Evolutionary conservation across 2,797 vertebrate genomes (phyloP).

Genomic region (Spea hammondii): DNA sequence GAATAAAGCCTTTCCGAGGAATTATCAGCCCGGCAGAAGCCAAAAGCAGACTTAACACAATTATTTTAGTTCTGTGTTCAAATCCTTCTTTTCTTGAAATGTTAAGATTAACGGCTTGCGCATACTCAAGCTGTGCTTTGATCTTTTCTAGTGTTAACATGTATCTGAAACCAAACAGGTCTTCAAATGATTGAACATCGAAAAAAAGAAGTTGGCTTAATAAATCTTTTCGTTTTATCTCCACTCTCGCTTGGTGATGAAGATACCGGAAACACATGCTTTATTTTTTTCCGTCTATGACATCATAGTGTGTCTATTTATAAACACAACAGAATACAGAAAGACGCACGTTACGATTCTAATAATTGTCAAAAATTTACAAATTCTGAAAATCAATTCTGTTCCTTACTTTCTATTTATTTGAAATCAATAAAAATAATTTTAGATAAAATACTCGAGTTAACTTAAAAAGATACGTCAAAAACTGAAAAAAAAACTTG

Average conservation of each 20-base stretch:
- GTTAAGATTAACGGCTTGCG: not conserved
- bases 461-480: too few species aligned
- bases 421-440: not conserved
- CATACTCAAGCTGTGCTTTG: not conserved
- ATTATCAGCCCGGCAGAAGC: not conserved
- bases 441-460: too few species aligned
- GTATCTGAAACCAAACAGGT: not conserved
- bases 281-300: too few species aligned
- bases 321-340: too few species aligned
- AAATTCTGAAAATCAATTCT: too few species aligned
- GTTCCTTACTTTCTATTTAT: constrained; percentile 2
- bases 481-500: too few species aligned
- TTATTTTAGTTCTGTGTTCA: not conserved
- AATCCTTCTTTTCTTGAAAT: not conserved
- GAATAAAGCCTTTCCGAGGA: too few species aligned
- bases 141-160: not conserved
- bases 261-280: not conserved
- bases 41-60: not conserved
- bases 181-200: not conserved
- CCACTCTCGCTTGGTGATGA: too few species aligned
- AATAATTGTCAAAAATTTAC: too few species aligned
- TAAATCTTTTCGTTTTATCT: too few species aligned
- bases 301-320: too few species aligned
- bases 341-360: too few species aligned
- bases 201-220: not conserved